Conservation (phyloP, 2,888 invertebrate species). For the Cataglyphis livida region DNA sequence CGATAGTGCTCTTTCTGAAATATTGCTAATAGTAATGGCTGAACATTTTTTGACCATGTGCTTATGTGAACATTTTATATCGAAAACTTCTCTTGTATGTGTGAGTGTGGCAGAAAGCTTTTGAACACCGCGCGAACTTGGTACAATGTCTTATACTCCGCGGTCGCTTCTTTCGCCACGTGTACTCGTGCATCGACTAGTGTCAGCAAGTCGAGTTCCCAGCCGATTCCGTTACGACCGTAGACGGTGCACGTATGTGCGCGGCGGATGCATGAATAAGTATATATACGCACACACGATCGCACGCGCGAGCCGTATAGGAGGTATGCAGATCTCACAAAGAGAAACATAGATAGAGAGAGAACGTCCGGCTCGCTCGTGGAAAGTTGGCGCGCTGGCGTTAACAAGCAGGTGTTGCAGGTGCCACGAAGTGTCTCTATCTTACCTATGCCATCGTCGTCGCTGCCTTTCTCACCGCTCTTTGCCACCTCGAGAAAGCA, state of each 20-base stretch:
- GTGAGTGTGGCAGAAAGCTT: not conserved
- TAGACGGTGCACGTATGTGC: slow-evolving; percentile 56
- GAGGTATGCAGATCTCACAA: slow-evolving; percentile 65
- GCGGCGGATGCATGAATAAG: slow-evolving; percentile 17
- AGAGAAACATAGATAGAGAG: slow-evolving; percentile 53
- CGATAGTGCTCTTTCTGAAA: not conserved
- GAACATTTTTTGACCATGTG: not conserved
- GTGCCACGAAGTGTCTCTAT: slow-evolving; percentile 66
- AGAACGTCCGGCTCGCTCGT: slow-evolving; percentile 48
- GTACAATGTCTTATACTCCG: slow-evolving; percentile 21
- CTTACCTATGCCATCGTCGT: slow-evolving; percentile 42
- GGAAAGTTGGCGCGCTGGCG: slow-evolving; percentile 68
- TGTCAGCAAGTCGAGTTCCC: slow-evolving; percentile 73
- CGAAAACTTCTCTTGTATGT: slow-evolving; percentile 7
- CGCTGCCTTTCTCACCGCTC: slow-evolving; percentile 47
- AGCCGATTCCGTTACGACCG: slow-evolving; percentile 61
- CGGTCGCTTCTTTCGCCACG: slow-evolving; percentile 56
- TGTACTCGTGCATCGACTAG: slow-evolving; percentile 66
- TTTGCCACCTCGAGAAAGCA: slow-evolving; percentile 44
- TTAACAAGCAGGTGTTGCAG: slow-evolving; percentile 75
- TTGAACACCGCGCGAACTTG: slow-evolving; percentile 32
- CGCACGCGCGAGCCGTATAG: slow-evolving; percentile 56
- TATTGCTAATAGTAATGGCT: slow-evolving; percentile 13
- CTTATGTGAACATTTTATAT: not conserved
- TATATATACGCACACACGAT: slow-evolving; percentile 23